These are phyloP conservation scores for Gonocerus acuteangulatus DNA, from an alignment of 2,888 invertebrate species.

Conservation along the genomic window DNA sequence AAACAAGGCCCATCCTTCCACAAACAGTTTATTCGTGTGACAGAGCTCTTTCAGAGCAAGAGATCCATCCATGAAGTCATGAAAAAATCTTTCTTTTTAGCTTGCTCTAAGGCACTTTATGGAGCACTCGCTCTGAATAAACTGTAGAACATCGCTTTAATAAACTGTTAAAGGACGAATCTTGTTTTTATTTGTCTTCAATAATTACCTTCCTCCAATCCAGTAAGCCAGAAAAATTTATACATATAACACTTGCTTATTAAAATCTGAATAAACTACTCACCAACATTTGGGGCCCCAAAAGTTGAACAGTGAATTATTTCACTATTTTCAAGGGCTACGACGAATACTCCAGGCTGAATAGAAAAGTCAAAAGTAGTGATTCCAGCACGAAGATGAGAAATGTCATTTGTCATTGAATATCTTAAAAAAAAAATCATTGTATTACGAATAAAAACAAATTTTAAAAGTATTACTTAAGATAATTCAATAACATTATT, in stretches of 20 bases:
- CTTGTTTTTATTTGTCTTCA: no score
- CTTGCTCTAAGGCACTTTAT: no score
- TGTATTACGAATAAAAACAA: background rate
- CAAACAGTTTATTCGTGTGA: no score
- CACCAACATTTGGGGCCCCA: slow-evolving; percentile 19
- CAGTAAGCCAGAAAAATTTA: background rate
- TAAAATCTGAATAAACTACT: background rate
- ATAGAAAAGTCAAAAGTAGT: slow-evolving; percentile 34
- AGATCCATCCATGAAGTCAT: no score
- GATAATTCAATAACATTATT: no score
- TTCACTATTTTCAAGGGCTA: slow-evolving; percentile 36
- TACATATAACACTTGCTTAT: background rate
- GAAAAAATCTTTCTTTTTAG: no score
- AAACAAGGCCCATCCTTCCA: no score
- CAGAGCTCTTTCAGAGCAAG: no score
- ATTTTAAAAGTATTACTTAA: background rate
- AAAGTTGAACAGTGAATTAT: slow-evolving; percentile 33
- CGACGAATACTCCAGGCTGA: slow-evolving; percentile 34
- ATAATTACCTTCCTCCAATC: no score
- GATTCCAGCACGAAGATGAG: slow-evolving; percentile 31
- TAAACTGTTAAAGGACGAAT: no score
- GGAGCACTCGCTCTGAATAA: no score
- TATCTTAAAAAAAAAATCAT: slow-evolving; percentile 27
- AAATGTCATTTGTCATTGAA: slow-evolving; percentile 18
- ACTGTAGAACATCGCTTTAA: no score